Base-by-base conservation (phyloP, 1,140 invertebrate genomes). In the Orius insidiosus region DNA sequence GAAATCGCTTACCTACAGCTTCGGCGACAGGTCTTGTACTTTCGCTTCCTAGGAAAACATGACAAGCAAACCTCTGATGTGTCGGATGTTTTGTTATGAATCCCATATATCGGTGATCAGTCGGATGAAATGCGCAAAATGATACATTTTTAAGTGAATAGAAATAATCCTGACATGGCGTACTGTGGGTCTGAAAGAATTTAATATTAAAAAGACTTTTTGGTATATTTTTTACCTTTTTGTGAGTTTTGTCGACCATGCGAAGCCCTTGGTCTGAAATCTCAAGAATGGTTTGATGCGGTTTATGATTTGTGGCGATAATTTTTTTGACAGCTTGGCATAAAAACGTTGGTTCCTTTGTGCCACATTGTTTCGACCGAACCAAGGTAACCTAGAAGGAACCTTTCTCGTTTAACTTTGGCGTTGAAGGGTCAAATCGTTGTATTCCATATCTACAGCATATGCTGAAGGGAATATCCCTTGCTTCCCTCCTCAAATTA, bases 61-160 rank as follows among this genome's bases (percentile, higher is more conserved):
- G 94, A 65, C 92, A 96, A 31, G 94, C 94, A 58, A 97, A 97
- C 61, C 90, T 76, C 56, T 92, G 87, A 49, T 92, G 65, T 14
- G 85, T 82, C 0, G 94, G 93, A 65, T 98, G 94, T 63, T 97
- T 97, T 15, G 92, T 97, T 47, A 98, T 95, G 61, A 97, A 98
- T 24, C 89, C 92, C 61, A 97, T 82, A 64, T 96, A 98, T 53
- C 86, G 77, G 90, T 86, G 68, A 95, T 90, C 46, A 81, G 76
- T 45, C 1, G 93, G 93, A 67, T 96, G 90, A 69, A 94, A 95
- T 39, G 90, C 94, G 65, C 94, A 97, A 64, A 96, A 98, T 0
- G 92, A 94, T 2, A 98, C 89, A 58, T 98, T 96, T 63, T 96
- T 96, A 56, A 97, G 63, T 13, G 87, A 88, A 62, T 96, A 97